These are phyloP conservation scores for Flexamia atlantica DNA, from an alignment of 2,888 invertebrate species.

Conservation along the genomic window DNA sequence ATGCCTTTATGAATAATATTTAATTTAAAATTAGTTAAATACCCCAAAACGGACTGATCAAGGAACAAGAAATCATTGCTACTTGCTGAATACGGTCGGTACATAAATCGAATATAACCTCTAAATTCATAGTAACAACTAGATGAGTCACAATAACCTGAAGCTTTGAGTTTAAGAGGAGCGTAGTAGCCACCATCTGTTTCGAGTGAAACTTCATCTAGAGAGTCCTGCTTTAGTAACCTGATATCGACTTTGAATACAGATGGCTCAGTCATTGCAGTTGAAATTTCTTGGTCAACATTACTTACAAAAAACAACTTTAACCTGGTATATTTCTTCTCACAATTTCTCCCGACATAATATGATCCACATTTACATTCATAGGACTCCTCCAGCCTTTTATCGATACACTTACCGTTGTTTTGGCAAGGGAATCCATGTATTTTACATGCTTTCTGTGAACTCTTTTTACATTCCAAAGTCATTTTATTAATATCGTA, in stretches of 20 bases:
- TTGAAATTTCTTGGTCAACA: background rate
- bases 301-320: background rate
- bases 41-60: background rate
- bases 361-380: background rate
- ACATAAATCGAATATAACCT: background rate
- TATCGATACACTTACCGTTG: background rate
- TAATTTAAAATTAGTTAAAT: background rate
- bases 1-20: background rate
- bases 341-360: background rate
- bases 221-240: background rate
- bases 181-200: background rate
- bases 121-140: background rate
- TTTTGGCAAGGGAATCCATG: background rate
- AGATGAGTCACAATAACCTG: background rate
- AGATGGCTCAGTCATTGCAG: background rate
- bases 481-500: background rate
- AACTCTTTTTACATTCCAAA: background rate
- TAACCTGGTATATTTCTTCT: background rate
- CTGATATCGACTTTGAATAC: background rate
- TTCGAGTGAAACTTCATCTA: background rate
- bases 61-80: background rate
- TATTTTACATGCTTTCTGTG: background rate
- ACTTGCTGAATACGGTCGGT: background rate
- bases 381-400: background rate
- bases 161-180: background rate